Percentiles rank a stretch among this genome's conserved stretches.
These are phyloP conservation scores for Phylloscopus collybita DNA, from an alignment of 2,797 vertebrate genomes.

Conservation along the genomic window DNA sequence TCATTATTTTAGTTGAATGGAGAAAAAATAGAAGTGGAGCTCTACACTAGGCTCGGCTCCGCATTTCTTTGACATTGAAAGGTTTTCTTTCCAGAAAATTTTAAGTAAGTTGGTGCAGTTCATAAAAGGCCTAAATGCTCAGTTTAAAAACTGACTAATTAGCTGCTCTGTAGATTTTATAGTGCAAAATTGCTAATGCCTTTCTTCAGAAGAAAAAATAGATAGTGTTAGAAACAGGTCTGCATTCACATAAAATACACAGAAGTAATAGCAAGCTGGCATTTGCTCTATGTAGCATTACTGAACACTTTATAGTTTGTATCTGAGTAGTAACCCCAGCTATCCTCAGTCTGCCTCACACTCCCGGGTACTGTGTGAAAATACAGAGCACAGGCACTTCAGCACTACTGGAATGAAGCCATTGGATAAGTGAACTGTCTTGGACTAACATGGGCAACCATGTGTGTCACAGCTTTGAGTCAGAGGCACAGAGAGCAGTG, in stretches of 20 bases:
- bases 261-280: background rate
- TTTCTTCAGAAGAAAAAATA: background rate
- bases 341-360: background rate
- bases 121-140: background rate
- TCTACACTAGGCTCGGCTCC: background rate
- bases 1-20: background rate
- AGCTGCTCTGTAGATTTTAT: background rate
- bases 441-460: background rate
- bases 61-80: background rate
- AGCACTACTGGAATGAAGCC: background rate
- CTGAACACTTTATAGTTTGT: background rate
- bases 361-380: background rate
- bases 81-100: constrained; percentile 1
- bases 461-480: background rate
- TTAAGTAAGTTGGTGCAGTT: background rate
- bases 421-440: background rate
- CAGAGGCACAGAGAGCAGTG: background rate
- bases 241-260: background rate
- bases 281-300: background rate
- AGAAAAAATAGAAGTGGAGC: background rate
- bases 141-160: background rate
- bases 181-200: background rate
- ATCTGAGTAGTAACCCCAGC: background rate
- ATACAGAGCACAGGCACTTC: background rate
- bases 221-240: background rate